Percentiles rank a stretch among this genome's conserved stretches.
Conservation (phyloP, 1,140 invertebrate genomes). For the Calycopis cecrops region DNA sequence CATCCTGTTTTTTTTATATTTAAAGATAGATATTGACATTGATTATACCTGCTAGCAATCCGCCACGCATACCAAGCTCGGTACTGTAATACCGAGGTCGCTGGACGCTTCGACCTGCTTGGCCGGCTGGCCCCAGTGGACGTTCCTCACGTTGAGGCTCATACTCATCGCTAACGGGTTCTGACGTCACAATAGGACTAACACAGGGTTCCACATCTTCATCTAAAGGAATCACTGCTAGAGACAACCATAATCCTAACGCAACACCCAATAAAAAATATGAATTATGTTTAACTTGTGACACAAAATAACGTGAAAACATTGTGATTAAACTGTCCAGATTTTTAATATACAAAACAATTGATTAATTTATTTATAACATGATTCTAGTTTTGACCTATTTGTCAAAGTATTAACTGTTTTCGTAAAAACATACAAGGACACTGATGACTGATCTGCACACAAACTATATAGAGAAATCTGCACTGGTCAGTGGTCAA, state of each 20-base stretch:
- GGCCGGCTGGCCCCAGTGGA: constrained; percentile 39
- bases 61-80: constrained; percentile 87
- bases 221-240: constrained; percentile 54
- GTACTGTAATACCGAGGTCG: constrained; percentile 94
- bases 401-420: not conserved
- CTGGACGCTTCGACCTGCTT: constrained; percentile 72
- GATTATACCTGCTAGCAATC: constrained; percentile 82
- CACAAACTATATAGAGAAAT: too few relatives aligned
- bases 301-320: constrained; percentile 59
- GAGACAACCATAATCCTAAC: constrained; percentile 57
- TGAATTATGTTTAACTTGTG: constrained; percentile 68
- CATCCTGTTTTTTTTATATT: too few relatives aligned
- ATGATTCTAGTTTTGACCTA: not conserved
- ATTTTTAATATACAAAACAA: not conserved
- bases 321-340: constrained; percentile 26
- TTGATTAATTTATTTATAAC: not conserved
- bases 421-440: too few relatives aligned
- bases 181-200: constrained; percentile 17
- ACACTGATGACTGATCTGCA: too few relatives aligned
- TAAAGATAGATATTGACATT: not conserved
- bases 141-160: constrained; percentile 56
- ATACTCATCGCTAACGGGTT: constrained; percentile 44
- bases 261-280: constrained; percentile 62
- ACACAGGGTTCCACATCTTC: constrained; percentile 35
- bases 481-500: too few relatives aligned